phyloP scores from a whole-genome alignment of 2,113 vertebrate genomes.

The Platycercus adscitus region DNA sequence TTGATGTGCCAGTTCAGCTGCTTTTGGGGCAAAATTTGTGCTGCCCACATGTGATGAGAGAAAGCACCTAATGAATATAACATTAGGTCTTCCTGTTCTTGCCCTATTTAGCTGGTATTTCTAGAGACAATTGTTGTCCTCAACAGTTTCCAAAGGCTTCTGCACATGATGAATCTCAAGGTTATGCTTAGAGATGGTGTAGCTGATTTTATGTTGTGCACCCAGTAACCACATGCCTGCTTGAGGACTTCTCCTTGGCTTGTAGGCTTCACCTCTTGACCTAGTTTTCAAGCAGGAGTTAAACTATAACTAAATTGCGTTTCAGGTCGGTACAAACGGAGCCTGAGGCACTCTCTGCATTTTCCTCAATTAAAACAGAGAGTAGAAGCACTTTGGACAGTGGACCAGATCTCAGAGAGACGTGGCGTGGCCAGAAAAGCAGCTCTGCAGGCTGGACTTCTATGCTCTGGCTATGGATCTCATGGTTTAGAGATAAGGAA shows the following conservation, averaged over 20 bases:
- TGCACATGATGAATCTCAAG: not conserved
- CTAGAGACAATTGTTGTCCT: not conserved
- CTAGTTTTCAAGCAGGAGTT: conserved; percentile 60
- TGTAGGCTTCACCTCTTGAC: conserved; percentile 56
- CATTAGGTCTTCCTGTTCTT: not conserved
- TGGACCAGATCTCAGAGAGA: not conserved
- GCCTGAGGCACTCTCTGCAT: conserved; percentile 14
- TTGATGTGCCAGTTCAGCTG: not conserved
- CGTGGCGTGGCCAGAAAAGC: not conserved
- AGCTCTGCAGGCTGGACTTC: not conserved
- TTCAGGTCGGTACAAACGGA: conserved; percentile 26
- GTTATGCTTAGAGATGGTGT: not conserved
- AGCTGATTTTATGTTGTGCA: conserved; percentile 14
- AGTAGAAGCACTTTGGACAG: conserved; percentile 45
- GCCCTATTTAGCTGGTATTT: not conserved
- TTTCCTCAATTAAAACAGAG: conserved; percentile 56
- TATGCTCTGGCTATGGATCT: not conserved
- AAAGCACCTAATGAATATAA: not conserved
- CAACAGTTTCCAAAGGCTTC: not conserved
- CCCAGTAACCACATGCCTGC: not conserved
- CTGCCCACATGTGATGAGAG: not conserved
- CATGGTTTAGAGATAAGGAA: not conserved
- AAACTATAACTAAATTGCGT: conserved; percentile 62
- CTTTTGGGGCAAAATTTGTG: not conserved
- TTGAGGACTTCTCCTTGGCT: conserved; percentile 37